Percentiles rank a stretch among this genome's conserved stretches.
Conservation (phyloP, 2,797 vertebrate genomes). For the Calcarius lapponicus region DNA sequence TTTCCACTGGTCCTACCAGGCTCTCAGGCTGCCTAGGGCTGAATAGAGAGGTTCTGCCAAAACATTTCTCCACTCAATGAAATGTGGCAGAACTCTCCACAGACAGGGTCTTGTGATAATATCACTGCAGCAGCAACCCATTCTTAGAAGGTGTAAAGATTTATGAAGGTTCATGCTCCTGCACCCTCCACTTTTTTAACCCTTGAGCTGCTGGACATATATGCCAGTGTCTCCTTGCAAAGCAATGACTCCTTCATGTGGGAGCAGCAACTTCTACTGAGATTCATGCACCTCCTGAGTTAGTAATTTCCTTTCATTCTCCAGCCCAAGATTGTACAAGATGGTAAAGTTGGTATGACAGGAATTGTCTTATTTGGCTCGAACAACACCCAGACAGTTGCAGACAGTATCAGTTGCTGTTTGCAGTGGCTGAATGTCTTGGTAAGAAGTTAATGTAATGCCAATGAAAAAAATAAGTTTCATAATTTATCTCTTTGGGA, state of each 20-base stretch:
- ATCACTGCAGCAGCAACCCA: background rate
- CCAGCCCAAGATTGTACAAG: background rate
- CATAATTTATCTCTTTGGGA: background rate
- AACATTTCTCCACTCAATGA: background rate
- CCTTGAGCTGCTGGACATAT: background rate
- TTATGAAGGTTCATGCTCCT: background rate
- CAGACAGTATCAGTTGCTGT: background rate
- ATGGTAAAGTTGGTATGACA: background rate
- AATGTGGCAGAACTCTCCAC: background rate
- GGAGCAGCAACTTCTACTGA: background rate
- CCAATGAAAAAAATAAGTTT: background rate
- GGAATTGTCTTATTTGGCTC: background rate
- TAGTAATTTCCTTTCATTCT: conserved; percentile 18
- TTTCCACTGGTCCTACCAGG: background rate
- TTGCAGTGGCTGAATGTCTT: background rate
- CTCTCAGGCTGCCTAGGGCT: background rate
- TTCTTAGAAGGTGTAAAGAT: background rate
- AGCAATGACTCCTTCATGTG: background rate
- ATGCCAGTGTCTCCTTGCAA: background rate
- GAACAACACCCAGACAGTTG: background rate
- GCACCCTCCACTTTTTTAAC: background rate
- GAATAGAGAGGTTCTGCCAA: background rate
- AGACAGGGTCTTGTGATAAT: background rate
- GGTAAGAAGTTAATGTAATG: background rate
- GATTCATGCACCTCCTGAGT: background rate